Base-by-base conservation (phyloP, 2,888 invertebrate species). In the Erynnis tages region DNA sequence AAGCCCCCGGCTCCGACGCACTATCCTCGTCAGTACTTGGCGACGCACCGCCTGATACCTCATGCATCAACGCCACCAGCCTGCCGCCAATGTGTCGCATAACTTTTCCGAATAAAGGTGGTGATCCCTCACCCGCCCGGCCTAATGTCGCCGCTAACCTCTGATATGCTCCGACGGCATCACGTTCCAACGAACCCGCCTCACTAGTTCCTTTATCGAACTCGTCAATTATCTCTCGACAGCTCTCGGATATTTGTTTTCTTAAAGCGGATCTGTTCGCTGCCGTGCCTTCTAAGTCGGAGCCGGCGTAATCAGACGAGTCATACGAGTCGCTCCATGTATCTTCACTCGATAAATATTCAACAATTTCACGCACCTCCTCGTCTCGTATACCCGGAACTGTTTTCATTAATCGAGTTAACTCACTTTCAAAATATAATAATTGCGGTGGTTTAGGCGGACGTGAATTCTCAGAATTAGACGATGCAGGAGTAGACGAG, bases 271-370 rank as follows among this genome's bases (percentile, higher is more conserved):
- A 93, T 69, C 94, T 92, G 41, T 91, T 91, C 2, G 91, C 91
- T 0, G 89, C 83, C 4, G 91, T 91, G 4, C 94, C 93, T 69
- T 96, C 96, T 46, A 96, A 83, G 76, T 97, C 97, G 0, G 96
- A 96, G 59, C 96, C 96, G 1, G 96, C 97, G 68, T 97, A 97
- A 76, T 97, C 97, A 0, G 96, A 96, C 2, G 96, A 96, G 75
- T 97, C 97, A 70, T 96, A 97, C 0, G 96, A 97, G 77, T 97
- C 97, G 60, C 96, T 97, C 96, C 96, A 97, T 2, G 97, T 96
- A 69, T 97, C 97, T 73, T 97, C 97, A 61, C 96, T 96, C 61
- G 96, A 97, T 57, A 97, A 84, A 76, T 97, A 97, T 79, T 97
- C 97, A 0, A 97, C 97, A 49, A 97, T 96, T 82, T 97, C 97